Evolutionary conservation across 2,797 vertebrate genomes (phyloP).

Genomic region (Lithobates sylvaticus): DNA sequence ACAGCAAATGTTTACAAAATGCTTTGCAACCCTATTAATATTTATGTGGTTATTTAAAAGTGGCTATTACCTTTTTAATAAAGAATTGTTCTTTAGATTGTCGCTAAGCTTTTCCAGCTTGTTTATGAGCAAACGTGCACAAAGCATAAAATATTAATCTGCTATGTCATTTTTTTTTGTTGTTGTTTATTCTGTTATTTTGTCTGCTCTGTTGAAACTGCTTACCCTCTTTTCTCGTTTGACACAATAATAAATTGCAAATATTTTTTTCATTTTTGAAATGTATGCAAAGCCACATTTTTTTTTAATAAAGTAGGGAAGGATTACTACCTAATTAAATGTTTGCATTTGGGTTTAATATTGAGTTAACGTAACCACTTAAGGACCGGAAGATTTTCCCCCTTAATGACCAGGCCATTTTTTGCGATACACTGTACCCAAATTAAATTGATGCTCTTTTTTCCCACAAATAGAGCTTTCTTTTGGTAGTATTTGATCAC

Average conservation of each 20-base stretch:
- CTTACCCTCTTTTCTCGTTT: not conserved
- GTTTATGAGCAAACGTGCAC: not conserved
- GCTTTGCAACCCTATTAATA: slow-evolving; percentile 28
- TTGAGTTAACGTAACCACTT: too few relatives aligned
- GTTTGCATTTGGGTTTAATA: too few relatives aligned
- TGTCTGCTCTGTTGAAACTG: not conserved
- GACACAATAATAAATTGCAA: not conserved
- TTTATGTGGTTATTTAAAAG: slow-evolving; percentile 41
- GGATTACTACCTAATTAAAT: not conserved
- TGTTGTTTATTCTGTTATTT: not conserved
- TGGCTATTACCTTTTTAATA: slow-evolving; percentile 34
- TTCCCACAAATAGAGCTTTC: too few relatives aligned
- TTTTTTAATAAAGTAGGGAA: too few relatives aligned
- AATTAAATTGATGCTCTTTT: too few relatives aligned
- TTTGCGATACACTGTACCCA: too few relatives aligned
- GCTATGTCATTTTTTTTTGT: not conserved
- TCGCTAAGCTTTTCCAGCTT: slow-evolving; percentile 14
- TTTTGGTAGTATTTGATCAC: too few relatives aligned
- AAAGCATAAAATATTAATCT: slow-evolving; percentile 23
- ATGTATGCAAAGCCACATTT: too few relatives aligned
- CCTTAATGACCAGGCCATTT: too few relatives aligned
- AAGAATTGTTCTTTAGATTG: slow-evolving; percentile 13
- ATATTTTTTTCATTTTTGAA: not conserved
- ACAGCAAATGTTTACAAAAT: slow-evolving; percentile 28
- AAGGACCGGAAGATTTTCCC: too few relatives aligned